These are phyloP conservation scores for Orthosia cruda DNA, from an alignment of 2,888 invertebrate genomes.

Conservation along the genomic window DNA sequence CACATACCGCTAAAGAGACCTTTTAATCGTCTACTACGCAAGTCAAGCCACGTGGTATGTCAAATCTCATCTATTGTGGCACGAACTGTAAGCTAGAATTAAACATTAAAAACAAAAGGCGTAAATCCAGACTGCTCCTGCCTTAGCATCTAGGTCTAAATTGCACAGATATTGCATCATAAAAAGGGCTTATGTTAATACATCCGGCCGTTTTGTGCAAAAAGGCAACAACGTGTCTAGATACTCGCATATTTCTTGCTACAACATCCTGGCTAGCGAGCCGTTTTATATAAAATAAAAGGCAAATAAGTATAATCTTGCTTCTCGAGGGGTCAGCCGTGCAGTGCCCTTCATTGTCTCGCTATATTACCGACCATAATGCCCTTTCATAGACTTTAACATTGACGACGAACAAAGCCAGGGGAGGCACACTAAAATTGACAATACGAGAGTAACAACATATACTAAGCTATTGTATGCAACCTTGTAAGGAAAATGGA, in stretches of 20 bases:
- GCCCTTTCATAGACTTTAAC: conserved; percentile 68
- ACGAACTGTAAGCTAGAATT: not conserved
- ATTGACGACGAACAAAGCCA: conserved; percentile 74
- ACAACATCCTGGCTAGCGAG: conserved; percentile 77
- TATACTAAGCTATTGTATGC: conserved; percentile 77
- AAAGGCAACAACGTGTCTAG: conserved; percentile 75
- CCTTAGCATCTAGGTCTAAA: conserved; percentile 35
- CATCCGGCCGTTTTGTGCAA: conserved; percentile 81
- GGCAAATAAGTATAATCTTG: conserved; percentile 83
- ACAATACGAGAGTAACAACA: conserved; percentile 75
- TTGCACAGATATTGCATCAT: conserved; percentile 40
- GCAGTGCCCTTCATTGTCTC: conserved; percentile 85
- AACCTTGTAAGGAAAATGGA: conserved; percentile 76
- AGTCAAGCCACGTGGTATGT: no score
- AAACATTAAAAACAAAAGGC: not conserved
- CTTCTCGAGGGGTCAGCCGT: conserved; percentile 81
- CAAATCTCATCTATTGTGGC: no score
- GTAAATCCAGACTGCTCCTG: not conserved
- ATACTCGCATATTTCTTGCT: conserved; percentile 75
- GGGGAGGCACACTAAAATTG: conserved; percentile 82
- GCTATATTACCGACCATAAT: conserved; percentile 71
- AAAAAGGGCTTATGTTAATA: conserved; percentile 76
- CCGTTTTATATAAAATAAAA: conserved; percentile 86
- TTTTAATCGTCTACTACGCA: no score
- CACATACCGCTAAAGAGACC: no score